A percentile compares a stretch with the other conserved stretches of the same genome.
Conservation (phyloP, 1,140 invertebrate species). For the Sitophilus oryzae region DNA sequence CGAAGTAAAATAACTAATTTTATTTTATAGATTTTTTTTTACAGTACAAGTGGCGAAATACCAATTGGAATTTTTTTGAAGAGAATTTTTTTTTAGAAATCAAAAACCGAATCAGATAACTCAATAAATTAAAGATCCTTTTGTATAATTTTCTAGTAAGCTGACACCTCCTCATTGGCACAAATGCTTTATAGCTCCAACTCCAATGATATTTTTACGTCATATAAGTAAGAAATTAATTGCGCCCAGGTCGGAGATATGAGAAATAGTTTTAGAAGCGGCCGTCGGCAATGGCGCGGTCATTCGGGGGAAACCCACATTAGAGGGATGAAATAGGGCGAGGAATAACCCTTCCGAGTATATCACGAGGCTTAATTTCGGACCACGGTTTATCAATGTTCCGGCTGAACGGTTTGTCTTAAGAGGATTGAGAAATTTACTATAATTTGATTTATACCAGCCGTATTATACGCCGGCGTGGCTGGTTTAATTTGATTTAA, state of each 20-base stretch:
- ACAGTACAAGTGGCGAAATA: too few species aligned
- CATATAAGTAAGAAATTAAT: slow-evolving; percentile 9
- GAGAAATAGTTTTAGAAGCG: not conserved
- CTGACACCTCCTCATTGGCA: not conserved
- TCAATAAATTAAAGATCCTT: too few species aligned
- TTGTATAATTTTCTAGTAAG: too few species aligned
- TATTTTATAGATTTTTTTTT: too few species aligned
- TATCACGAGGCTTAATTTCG: not conserved
- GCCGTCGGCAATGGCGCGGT: not conserved
- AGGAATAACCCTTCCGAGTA: slow-evolving; percentile 4
- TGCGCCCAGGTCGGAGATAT: not conserved
- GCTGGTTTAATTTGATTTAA: not conserved
- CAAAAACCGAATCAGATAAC: too few species aligned
- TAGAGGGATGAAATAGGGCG: slow-evolving; percentile 6
- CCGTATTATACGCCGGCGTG: not conserved
- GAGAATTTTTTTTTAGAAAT: too few species aligned
- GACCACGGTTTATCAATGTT: slow-evolving; percentile 17
- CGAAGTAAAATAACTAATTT: too few species aligned
- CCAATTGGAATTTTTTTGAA: too few species aligned
- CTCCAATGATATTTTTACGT: slow-evolving; percentile 1
- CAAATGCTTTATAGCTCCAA: too few species aligned
- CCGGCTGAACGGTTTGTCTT: slow-evolving; percentile 5
- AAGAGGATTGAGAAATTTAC: slow-evolving; percentile 9
- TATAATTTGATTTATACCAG: slow-evolving; percentile 5
- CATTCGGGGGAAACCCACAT: slow-evolving; percentile 8